Percentiles rank a stretch among this genome's conserved stretches.
These are phyloP conservation scores for Acleris literana DNA, from an alignment of 2,888 invertebrate genomes.

Conservation along the genomic window DNA sequence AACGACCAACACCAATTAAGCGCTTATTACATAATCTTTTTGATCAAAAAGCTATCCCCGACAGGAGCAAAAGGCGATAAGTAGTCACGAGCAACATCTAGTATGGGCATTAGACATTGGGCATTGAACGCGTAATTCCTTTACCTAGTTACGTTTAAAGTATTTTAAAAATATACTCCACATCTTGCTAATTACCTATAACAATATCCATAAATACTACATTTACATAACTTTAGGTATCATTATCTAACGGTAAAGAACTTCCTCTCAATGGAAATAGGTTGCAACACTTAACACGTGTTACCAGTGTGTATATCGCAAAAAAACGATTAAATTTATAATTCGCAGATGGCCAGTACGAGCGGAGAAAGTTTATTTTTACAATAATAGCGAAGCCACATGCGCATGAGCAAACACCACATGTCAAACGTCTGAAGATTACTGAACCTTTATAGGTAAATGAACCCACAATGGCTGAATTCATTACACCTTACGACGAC, in stretches of 20 bases:
- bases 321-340: slow-evolving; percentile 75
- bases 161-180: no score
- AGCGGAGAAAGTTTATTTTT: slow-evolving; percentile 82
- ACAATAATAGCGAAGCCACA: slow-evolving; percentile 81
- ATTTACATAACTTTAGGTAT: slow-evolving; percentile 20
- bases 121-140: no score
- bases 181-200: no score
- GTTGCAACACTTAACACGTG: slow-evolving; percentile 64
- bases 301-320: slow-evolving; percentile 59
- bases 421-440: slow-evolving; percentile 72
- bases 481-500: slow-evolving; percentile 70
- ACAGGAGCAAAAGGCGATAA: no score
- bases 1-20: no score
- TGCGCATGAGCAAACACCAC: slow-evolving; percentile 73
- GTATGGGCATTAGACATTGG: no score
- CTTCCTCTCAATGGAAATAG: slow-evolving; percentile 47
- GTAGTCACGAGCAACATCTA: no score
- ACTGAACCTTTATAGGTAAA: slow-evolving; percentile 63
- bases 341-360: slow-evolving; percentile 80
- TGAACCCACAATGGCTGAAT: slow-evolving; percentile 66
- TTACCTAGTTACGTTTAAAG: no score
- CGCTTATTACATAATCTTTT: no score
- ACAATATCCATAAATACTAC: slow-evolving; percentile 21
- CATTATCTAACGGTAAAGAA: slow-evolving; percentile 38
- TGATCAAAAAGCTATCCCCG: no score